Evolutionary conservation across 1,140 invertebrate genomes (phyloP).

Genomic region (Temnothorax curvispinosus): DNA sequence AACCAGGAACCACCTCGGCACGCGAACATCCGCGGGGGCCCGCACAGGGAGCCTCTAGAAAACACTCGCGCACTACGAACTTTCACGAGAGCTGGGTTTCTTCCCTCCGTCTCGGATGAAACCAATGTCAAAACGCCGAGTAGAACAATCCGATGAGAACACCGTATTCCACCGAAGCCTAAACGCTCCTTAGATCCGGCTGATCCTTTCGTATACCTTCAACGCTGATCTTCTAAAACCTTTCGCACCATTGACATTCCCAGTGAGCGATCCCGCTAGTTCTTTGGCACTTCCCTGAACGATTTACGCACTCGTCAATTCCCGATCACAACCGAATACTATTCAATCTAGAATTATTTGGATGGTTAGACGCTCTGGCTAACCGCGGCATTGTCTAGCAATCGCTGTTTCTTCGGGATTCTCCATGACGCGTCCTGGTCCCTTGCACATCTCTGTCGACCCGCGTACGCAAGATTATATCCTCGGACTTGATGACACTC

Average conservation of each 20-base stretch:
- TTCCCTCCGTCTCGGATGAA: conserved; percentile 48
- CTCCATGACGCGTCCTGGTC: neutral
- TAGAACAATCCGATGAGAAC: neutral
- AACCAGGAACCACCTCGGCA: conserved; percentile 35
- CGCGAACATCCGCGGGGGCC: conserved; percentile 50
- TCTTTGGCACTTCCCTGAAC: neutral
- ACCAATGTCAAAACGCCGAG: conserved; percentile 8
- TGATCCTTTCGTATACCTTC: neutral
- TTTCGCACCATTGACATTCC: neutral
- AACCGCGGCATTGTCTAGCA: neutral
- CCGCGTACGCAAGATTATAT: neutral
- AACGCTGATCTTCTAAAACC: neutral
- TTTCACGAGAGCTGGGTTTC: conserved; percentile 68
- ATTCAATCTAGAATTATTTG: neutral
- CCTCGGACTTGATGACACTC: neutral
- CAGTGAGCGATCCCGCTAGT: neutral
- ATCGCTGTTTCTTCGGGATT: neutral
- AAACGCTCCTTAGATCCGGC: neutral
- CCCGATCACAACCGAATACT: neutral
- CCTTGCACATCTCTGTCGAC: neutral
- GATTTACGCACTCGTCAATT: neutral
- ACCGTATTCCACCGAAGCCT: neutral
- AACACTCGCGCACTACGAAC: conserved; percentile 69
- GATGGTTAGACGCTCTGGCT: neutral
- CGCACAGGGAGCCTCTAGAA: neutral